phyloP scores from a whole-genome alignment of 2,113 vertebrate species.

The Cichladusa arquata region DNA sequence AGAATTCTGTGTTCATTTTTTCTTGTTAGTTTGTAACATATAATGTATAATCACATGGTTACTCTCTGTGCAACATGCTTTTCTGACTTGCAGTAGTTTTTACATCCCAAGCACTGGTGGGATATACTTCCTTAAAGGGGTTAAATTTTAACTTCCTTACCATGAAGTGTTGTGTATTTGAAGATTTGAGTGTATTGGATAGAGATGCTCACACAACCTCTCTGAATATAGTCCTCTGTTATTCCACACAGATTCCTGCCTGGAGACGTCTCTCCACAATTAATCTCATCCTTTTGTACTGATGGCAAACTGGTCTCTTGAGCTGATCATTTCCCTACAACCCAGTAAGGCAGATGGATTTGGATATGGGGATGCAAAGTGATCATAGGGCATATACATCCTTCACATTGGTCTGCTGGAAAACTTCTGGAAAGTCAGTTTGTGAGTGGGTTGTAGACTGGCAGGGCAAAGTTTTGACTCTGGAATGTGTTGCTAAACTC shows the following conservation, averaged over 20 bases:
- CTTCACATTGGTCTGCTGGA: not conserved
- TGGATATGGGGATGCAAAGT: not conserved
- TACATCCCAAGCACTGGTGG: not conserved
- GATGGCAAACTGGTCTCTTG: not conserved
- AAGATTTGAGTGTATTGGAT: not conserved
- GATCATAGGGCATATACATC: not conserved
- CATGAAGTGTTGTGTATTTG: not conserved
- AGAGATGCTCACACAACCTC: not conserved
- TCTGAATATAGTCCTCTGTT: not conserved
- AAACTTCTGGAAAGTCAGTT: not conserved
- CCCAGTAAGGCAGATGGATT: not conserved
- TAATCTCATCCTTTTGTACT: not conserved
- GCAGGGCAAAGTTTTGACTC: not conserved
- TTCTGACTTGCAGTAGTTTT: not conserved
- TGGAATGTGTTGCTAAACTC: not conserved
- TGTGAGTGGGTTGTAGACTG: not conserved
- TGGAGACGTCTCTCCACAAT: not conserved
- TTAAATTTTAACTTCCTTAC: not conserved
- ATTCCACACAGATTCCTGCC: not conserved
- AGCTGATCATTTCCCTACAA: not conserved
- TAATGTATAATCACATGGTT: not conserved
- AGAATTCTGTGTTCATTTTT: not conserved
- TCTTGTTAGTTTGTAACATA: not conserved
- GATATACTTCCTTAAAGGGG: not conserved
- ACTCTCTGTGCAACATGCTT: not conserved